Base-by-base conservation (phyloP, 2,888 invertebrate species). In the Catotricha subobsoleta region DNA sequence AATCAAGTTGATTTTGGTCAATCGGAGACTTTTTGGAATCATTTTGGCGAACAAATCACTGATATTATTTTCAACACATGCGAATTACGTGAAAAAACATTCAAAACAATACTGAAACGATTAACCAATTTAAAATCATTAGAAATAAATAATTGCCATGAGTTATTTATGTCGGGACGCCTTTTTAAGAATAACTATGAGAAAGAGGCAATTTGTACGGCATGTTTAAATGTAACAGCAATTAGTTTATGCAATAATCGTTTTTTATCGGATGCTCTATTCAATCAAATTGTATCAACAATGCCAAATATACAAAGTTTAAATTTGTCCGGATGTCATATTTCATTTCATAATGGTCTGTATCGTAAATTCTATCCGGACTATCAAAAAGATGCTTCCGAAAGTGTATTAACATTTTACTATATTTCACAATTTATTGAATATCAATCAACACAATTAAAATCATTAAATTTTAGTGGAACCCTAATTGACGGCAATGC, bases 251-350 rank as follows among this genome's bases (percentile, higher is more conserved):
- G 71, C 16, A 70, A 71, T 29, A 77, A 81, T 53, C 69, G 78
- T 47, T 80, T 80, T 55, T 61, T 82, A 28, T 77, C 80, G 2
- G 82, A 82, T 66, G 74, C 75, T n/a, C 65, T 79, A 10, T 71
- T 82, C 40, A 68, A 72, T 50, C 68, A 80, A 50, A 67, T 82
- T 51, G 65, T 73, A 2, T 62, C 67, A 7, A 65, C 74, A 10
- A 71, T 75, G 46, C 71, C 71, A 33, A 63, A 66, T 42, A 54
- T 82, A 15, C 66, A 72, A 45, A 64, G 68, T 13, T 56, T 82
- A 0, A 71, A 75, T 51, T 60, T 82, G 45, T 72, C 74, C 21
- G 72, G 70, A 8, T 76, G 77, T 48, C 76, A 76, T 43, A 69
- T 82, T 39, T 74, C 78, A 23, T 82, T 79, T 54, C 80, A 80